Evolutionary conservation across 2,797 vertebrate genomes (phyloP), one percentile per base, ranked within the genome.

Genomic region (Tiaroga cobitis): DNA sequence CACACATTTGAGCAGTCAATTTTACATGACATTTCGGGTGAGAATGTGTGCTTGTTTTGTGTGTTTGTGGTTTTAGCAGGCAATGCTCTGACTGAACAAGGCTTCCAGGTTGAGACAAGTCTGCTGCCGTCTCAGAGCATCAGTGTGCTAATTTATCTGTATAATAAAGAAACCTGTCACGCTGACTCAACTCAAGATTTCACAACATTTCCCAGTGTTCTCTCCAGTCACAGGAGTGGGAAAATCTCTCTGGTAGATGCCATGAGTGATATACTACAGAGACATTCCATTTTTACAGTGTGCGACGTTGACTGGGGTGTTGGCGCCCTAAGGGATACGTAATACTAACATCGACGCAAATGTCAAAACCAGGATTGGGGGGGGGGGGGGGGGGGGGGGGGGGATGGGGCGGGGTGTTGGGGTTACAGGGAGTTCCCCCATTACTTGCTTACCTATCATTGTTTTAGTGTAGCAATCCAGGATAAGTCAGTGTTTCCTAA

Each of bases 31-130:
- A 21, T 6, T 24, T 43, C 1, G 4, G 77, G 41, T 87, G 75
- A 79, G 19, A 65, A 61, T 51, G 49, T 67, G 39, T 56, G 49
- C 51, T 43, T 39, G 46, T 74, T 39, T 39, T 68, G 5, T 49
- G 68, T 68, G 70, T 56, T 68, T 70, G 29, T 79, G 74, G 43
- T 49, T 51, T 29, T 39, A 51, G 41, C 41, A 54, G 41, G 9
- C 59, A 81, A 54, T 56, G n/a, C 70, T 78, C 19, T 79, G 19
- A 78, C 81, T 72, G 39, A 86, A 73, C 68, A 24, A 85, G 41
- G 41, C 54, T 9, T 54, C 43, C 84, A 85, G 41, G 84, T 80
- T 41, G 69, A 80, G 54, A 80, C 69, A 11, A 85, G 77, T 85
- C 84, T 32, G 32, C 8, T 72, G 68, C n/a, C n/a, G 8, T 84